A percentile compares a stretch with the other conserved stretches of the same genome.
Evolutionary conservation across 2,888 invertebrate genomes (phyloP).

Genomic region (Trachelus stipa): DNA sequence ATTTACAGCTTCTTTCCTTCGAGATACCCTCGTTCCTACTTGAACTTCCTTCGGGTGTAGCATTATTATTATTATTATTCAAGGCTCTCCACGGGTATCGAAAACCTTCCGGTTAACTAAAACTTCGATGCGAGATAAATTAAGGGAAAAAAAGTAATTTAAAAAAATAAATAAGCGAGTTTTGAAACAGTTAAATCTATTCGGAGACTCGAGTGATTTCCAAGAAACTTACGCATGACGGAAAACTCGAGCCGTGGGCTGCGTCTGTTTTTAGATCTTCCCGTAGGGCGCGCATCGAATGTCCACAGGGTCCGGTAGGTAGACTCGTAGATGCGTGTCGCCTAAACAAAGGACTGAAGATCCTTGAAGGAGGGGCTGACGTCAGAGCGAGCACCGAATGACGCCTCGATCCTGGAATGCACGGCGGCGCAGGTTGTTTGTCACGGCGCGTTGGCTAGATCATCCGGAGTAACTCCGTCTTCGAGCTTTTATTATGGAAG

Average conservation of each 20-base stretch:
- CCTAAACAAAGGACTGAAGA: constrained; percentile 1
- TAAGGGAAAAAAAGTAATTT: neutral
- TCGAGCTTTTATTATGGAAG: neutral
- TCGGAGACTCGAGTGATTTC: neutral
- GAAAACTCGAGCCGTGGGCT: neutral
- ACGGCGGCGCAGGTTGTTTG: constrained; percentile 10
- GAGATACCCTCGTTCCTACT: neutral
- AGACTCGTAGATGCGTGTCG: neutral
- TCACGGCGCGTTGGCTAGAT: constrained; percentile 1
- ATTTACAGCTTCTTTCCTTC: neutral
- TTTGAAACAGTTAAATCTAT: neutral
- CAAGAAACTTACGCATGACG: neutral
- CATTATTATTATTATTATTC: neutral
- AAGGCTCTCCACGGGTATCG: neutral
- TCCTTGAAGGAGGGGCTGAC: constrained; percentile 21
- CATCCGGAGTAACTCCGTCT: neutral
- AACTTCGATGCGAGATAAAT: neutral
- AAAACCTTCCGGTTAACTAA: neutral
- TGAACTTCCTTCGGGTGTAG: neutral
- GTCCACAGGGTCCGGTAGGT: neutral
- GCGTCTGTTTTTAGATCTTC: neutral
- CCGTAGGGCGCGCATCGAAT: neutral
- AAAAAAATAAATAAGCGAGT: neutral
- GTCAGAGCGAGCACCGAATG: constrained; percentile 15
- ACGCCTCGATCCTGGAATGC: constrained; percentile 21